Base-by-base conservation (phyloP, 2,797 vertebrate genomes). In the Lagorchestes hirsutus region DNA sequence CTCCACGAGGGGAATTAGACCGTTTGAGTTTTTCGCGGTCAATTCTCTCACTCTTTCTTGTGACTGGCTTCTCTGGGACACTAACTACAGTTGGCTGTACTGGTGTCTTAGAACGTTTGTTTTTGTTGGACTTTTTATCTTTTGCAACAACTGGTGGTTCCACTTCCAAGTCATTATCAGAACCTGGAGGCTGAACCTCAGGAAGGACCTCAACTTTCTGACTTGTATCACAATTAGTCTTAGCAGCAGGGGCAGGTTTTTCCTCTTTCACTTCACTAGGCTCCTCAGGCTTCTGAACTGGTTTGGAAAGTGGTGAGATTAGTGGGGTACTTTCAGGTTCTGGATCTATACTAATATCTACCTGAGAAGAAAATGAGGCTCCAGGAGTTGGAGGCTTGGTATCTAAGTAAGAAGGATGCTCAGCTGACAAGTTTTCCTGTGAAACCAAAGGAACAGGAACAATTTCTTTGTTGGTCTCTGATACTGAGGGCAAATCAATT, bases 21-120 rank as follows among this genome's bases (percentile, higher is more conserved):
- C 99, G 98, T 98, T 99, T 99, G 5, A 99, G 99, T 96, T 99
- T 99, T 96, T 99, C 99, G 93, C 98, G 99, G 98, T 99, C 99
- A 96, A 99, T 99, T 67, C 99, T 98, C 98, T 99, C 99, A 1
- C 99, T 99, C 98, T 99, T 99, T 92, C 99, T 99, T 0, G 99
- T 99, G 96, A 99, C 99, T 0, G 99, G 99, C 98, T 99, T 99
- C 97, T 99, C 99, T 0, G 95, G 92, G 0, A 98, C 62, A 0
- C 96, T 98, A 54, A 98, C 97, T 54, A 98, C 97, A 29, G 98
- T 95, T 0, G 98, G 96, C 52, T 99, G 99, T 55, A 98, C 97
- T 0, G 99, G 98, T 28, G 99, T 98, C 98, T 99, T 99, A 93
- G 99, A 98, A 55, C 99, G 99, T 98, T 99, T 99, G 97, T 97